These are phyloP conservation scores for Philopedon plagiatum DNA, from an alignment of 2,888 invertebrate species.

Conservation along the genomic window DNA sequence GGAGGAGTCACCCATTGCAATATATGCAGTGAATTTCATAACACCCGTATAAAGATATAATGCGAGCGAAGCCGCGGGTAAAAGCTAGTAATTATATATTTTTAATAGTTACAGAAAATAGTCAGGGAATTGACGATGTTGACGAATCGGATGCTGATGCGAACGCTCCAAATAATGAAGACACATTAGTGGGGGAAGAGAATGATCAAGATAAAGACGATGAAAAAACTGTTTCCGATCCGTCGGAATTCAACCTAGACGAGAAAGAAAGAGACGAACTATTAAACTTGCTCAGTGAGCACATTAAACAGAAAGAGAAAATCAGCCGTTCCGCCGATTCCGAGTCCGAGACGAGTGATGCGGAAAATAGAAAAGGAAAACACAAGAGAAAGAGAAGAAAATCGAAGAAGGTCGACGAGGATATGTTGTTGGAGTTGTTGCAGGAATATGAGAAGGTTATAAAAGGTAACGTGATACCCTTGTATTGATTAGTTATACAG, in stretches of 20 bases:
- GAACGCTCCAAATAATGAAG: not conserved
- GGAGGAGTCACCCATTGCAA: too few relatives aligned
- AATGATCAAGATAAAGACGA: not conserved
- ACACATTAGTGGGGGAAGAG: too few relatives aligned
- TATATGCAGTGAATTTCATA: too few relatives aligned
- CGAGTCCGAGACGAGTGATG: not conserved
- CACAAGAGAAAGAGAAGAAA: not conserved
- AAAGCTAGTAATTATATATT: not conserved
- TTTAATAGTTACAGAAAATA: slow-evolving; percentile 7
- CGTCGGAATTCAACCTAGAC: not conserved
- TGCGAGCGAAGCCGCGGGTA: not conserved
- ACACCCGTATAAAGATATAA: too few relatives aligned
- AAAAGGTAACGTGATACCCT: not conserved
- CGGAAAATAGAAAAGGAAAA: not conserved
- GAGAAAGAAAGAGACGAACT: not conserved
- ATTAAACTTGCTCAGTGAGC: slow-evolving; percentile 2
- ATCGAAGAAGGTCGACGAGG: not conserved
- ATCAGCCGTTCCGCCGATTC: not conserved
- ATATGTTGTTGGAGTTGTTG: slow-evolving; percentile 17
- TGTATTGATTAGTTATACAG: too few relatives aligned
- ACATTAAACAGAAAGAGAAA: not conserved
- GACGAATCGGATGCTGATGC: not conserved
- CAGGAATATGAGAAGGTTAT: slow-evolving; percentile 26
- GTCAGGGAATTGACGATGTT: not conserved
- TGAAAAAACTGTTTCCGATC: not conserved